Conservation (phyloP, 2,888 invertebrate genomes). For the Lochmaea capreae region DNA sequence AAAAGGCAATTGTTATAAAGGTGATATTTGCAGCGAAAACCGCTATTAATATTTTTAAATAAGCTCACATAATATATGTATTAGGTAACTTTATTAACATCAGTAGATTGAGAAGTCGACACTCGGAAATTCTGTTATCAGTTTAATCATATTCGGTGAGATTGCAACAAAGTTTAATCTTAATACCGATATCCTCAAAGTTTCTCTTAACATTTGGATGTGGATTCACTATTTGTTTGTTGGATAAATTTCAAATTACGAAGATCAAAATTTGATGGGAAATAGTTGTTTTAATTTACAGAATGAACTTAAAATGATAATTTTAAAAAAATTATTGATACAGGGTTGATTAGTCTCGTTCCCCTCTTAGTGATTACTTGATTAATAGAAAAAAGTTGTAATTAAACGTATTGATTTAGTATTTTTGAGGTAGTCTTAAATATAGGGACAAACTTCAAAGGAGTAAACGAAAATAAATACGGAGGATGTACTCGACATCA, state of each 20-base stretch:
- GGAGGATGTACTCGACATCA: conserved; percentile 22
- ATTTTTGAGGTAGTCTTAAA: conserved; percentile 6
- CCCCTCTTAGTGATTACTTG: not conserved
- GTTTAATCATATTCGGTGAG: conserved; percentile 4
- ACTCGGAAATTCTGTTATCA: conserved; percentile 12
- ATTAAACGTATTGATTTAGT: conserved; percentile 34
- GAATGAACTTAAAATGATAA: conserved; percentile 5
- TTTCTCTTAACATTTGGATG: conserved; percentile 24
- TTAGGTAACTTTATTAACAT: not conserved
- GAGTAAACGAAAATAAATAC: conserved; percentile 17
- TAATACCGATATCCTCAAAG: conserved; percentile 25
- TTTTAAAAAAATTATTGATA: not conserved
- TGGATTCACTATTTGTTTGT: conserved; percentile 26
- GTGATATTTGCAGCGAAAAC: too few relatives aligned
- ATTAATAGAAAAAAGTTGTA: not conserved
- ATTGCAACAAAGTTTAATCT: conserved; percentile 9
- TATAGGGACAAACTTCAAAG: conserved; percentile 10
- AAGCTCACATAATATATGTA: too few relatives aligned
- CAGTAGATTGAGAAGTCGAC: conserved; percentile 1
- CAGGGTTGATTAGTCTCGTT: not conserved
- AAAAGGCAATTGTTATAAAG: too few relatives aligned
- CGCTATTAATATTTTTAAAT: too few relatives aligned
- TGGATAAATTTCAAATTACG: conserved; percentile 7
- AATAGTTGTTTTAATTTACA: not conserved
- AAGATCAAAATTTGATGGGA: conserved; percentile 11